These are phyloP conservation scores for Cosmia trapezina DNA, from an alignment of 2,888 invertebrate genomes.

Conservation along the genomic window DNA sequence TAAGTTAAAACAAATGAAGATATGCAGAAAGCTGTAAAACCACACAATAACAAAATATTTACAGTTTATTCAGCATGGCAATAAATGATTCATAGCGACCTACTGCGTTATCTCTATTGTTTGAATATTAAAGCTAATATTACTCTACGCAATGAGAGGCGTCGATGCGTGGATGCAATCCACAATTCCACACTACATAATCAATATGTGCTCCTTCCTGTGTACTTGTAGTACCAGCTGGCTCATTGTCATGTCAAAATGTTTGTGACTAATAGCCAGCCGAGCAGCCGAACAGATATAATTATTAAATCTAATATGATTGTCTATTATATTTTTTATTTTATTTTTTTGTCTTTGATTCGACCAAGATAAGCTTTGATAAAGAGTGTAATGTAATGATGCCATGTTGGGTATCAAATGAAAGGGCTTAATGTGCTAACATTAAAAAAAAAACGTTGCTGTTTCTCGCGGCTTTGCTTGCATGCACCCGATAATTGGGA, in stretches of 20 bases:
- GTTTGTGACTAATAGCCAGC: conserved; percentile 8
- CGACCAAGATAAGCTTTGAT: too few species aligned
- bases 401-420: too few species aligned
- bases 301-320: neutral
- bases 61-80: conserved; percentile 32
- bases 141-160: conserved; percentile 19
- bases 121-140: conserved; percentile 40
- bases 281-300: neutral
- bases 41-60: conserved; percentile 12
- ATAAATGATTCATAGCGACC: conserved; percentile 38
- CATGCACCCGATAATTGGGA: too few species aligned
- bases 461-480: too few species aligned
- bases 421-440: too few species aligned
- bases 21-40: conserved; percentile 4
- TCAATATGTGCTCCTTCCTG: conserved; percentile 42
- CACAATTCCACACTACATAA: conserved; percentile 17
- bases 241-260: conserved; percentile 37
- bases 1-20: conserved; percentile 6
- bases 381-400: too few species aligned
- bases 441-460: too few species aligned
- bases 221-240: conserved; percentile 1
- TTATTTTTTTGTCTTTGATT: too few species aligned
- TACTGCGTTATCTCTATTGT: conserved; percentile 40
- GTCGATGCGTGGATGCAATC: conserved; percentile 2
- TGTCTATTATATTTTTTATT: too few species aligned